Evolutionary conservation across 2,113 vertebrate species (phyloP).

Genomic region (Daboia siamensis): DNA sequence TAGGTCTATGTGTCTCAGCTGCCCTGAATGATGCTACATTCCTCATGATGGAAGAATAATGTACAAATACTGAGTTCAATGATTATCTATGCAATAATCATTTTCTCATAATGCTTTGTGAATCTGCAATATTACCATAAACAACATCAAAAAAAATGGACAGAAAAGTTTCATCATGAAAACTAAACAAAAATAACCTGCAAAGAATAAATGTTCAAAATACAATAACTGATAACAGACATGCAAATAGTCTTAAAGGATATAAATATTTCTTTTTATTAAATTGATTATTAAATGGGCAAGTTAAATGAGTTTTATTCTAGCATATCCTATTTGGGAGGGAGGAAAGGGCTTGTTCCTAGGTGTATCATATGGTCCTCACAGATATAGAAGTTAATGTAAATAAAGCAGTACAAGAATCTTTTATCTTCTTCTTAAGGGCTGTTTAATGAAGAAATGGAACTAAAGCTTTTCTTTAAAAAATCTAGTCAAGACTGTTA

Average conservation of each 20-base stretch:
- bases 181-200: not conserved
- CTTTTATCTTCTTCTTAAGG: not conserved
- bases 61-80: not conserved
- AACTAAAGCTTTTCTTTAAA: not conserved
- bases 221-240: not conserved
- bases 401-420: not conserved
- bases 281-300: not conserved
- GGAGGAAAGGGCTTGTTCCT: not conserved
- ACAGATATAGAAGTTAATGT: not conserved
- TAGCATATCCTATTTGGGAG: not conserved
- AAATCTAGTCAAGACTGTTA: not conserved
- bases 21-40: slow-evolving; percentile 3
- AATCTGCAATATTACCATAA: not conserved
- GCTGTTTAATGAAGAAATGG: not conserved
- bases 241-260: not conserved
- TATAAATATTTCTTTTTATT: not conserved
- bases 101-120: not conserved
- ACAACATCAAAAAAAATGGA: not conserved
- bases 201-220: not conserved
- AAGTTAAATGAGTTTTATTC: not conserved
- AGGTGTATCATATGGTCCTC: not conserved
- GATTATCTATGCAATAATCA: not conserved
- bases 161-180: not conserved
- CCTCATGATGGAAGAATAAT: not conserved
- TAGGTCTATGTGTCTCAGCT: not conserved